A percentile compares a stretch with the other conserved stretches of the same genome.
phyloP scores from a whole-genome alignment of 2,113 vertebrate genomes.

The Prochilodus magdalenae region DNA sequence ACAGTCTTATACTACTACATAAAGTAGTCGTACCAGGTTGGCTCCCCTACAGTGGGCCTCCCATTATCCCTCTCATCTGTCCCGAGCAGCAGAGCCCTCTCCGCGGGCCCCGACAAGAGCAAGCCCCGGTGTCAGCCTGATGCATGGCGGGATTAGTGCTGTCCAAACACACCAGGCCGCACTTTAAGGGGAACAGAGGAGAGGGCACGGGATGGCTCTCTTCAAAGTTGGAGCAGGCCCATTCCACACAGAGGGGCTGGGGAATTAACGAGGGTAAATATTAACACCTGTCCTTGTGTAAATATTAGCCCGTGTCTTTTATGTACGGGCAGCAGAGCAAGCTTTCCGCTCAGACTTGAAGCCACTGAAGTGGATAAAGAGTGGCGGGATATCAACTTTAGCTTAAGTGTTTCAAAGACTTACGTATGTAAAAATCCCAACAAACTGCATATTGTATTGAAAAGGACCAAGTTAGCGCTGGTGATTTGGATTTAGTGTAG shows the following conservation, averaged over 20 bases:
- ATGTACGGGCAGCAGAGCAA: slow-evolving; percentile 21
- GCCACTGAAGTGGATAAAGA: slow-evolving; percentile 49
- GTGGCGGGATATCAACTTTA: slow-evolving; percentile 29
- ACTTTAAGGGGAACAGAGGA: slow-evolving; percentile 46
- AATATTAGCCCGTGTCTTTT: slow-evolving; percentile 54
- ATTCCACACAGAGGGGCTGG: slow-evolving; percentile 38
- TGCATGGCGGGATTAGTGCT: slow-evolving; percentile 55
- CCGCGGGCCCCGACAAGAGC: slow-evolving; percentile 24
- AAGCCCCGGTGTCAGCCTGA: slow-evolving; percentile 49
- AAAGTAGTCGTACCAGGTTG: neutral
- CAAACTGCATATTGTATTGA: too few relatives aligned
- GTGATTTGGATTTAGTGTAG: too few relatives aligned
- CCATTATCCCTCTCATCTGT: slow-evolving; percentile 11
- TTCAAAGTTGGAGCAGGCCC: slow-evolving; percentile 32
- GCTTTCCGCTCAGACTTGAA: slow-evolving; percentile 32
- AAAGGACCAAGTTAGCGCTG: too few relatives aligned
- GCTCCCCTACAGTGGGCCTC: neutral
- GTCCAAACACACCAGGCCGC: slow-evolving; percentile 52
- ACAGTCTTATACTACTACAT: neutral
- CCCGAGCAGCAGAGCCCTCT: slow-evolving; percentile 16
- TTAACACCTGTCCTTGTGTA: slow-evolving; percentile 61
- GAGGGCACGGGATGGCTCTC: slow-evolving; percentile 38
- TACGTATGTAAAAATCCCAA: too few relatives aligned
- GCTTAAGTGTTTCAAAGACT: slow-evolving; percentile 25
- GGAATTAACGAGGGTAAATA: slow-evolving; percentile 55